These are phyloP conservation scores for Genyomyrus donnyi DNA, from an alignment of 2,113 vertebrate species.

Conservation along the genomic window DNA sequence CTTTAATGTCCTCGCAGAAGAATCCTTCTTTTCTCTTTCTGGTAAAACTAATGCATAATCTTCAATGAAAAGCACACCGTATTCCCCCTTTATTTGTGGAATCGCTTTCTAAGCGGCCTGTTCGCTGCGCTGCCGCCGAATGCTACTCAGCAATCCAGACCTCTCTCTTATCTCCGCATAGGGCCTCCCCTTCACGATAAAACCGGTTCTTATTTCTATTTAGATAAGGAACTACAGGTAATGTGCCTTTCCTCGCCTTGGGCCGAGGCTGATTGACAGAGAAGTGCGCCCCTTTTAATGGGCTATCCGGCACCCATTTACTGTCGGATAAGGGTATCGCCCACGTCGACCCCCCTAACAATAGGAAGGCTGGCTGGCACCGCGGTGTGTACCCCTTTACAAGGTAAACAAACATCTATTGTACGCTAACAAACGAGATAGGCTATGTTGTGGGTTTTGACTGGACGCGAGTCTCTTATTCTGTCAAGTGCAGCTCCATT, in stretches of 20 bases:
- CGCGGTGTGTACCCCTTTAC: conserved; percentile 44
- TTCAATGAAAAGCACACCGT: not conserved
- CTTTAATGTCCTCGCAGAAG: not conserved
- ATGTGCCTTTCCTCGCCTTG: conserved; percentile 58
- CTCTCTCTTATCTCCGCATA: conserved; percentile 65
- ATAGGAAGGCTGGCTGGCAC: conserved; percentile 52
- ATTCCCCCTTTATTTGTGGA: conserved; percentile 24
- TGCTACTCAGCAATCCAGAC: conserved; percentile 31
- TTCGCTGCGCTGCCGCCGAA: conserved; percentile 36
- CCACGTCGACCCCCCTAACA: conserved; percentile 55
- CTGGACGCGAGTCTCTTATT: conserved; percentile 34
- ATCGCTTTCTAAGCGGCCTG: conserved; percentile 40
- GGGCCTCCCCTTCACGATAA: conserved; percentile 70
- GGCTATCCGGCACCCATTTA: conserved; percentile 63
- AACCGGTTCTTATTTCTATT: conserved; percentile 76
- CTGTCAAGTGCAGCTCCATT: conserved; percentile 26
- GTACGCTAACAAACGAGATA: conserved; percentile 60
- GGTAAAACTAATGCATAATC: not conserved
- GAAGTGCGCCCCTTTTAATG: conserved; percentile 60
- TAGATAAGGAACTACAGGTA: conserved; percentile 74
- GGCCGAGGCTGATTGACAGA: conserved; percentile 64
- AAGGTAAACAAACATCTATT: conserved; percentile 56
- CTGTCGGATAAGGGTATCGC: conserved; percentile 55
- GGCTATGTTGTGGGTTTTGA: conserved; percentile 23
- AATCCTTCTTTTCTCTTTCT: not conserved